These are phyloP conservation scores for Apocrypta bakeri DNA, from an alignment of 1,140 invertebrate species.

Conservation along the genomic window DNA sequence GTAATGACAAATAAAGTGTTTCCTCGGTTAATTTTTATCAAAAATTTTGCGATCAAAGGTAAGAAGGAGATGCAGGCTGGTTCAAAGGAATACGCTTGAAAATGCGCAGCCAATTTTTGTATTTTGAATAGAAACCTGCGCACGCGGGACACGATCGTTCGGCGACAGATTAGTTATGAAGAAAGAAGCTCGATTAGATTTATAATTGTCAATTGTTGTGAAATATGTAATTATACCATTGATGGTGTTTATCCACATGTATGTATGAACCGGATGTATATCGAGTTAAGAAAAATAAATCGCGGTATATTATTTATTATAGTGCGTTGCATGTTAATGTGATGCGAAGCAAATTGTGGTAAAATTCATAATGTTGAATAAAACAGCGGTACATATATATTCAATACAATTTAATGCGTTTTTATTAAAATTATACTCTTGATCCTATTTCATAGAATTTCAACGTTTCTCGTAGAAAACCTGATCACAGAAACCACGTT, in stretches of 20 bases:
- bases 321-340: slow-evolving; percentile 34
- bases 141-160: background rate
- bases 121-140: background rate
- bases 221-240: slow-evolving; percentile 39
- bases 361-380: slow-evolving; percentile 44
- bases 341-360: slow-evolving; percentile 41
- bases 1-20: background rate
- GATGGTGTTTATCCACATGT: slow-evolving; percentile 30
- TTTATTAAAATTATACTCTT: background rate
- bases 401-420: slow-evolving; percentile 7
- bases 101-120: slow-evolving; percentile 22
- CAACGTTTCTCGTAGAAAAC: too few species aligned
- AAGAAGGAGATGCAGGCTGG: too few species aligned
- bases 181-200: slow-evolving; percentile 11
- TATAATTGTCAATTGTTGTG: slow-evolving; percentile 34
- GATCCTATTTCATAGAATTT: background rate
- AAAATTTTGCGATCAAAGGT: too few species aligned
- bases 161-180: background rate
- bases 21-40: too few species aligned
- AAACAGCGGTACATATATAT: slow-evolving; percentile 27
- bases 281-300: slow-evolving; percentile 18
- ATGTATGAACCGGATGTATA: slow-evolving; percentile 16
- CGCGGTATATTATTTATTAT: slow-evolving; percentile 41
- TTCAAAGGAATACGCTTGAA: too few species aligned
- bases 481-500: too few species aligned